These are phyloP conservation scores for Ptilorrhoa leucosticta DNA, from an alignment of 2,113 vertebrate species.

Conservation along the genomic window DNA sequence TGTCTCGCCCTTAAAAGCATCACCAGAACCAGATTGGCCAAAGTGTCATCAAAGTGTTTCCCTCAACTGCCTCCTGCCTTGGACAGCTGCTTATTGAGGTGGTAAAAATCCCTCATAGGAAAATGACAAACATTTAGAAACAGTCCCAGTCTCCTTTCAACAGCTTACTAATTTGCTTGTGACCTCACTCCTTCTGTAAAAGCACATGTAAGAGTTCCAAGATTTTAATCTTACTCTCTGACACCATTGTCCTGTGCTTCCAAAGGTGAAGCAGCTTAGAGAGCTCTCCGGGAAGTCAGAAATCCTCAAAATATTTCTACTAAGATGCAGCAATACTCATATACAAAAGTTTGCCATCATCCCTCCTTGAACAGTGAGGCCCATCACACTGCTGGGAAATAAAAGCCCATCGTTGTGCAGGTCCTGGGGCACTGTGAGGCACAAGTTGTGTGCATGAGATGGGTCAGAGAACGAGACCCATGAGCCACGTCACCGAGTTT, in stretches of 20 bases:
- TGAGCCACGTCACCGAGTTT: accelerated
- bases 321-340: background rate
- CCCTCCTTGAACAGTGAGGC: background rate
- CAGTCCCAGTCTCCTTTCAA: background rate
- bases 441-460: background rate
- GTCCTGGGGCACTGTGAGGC: background rate
- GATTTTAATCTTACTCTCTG: background rate
- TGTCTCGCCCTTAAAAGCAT: background rate
- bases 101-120: background rate
- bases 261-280: background rate
- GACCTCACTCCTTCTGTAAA: background rate
- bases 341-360: background rate
- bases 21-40: background rate
- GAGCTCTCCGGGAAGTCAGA: background rate
- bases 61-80: background rate
- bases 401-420: accelerated
- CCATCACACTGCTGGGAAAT: background rate
- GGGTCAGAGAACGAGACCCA: background rate
- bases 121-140: background rate
- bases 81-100: background rate
- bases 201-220: background rate
- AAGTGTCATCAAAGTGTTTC: background rate
- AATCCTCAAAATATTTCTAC: background rate
- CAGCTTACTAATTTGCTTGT: background rate
- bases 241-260: background rate